Base-by-base conservation (phyloP, 2,113 vertebrate genomes). In the Syrmaticus mikado region DNA sequence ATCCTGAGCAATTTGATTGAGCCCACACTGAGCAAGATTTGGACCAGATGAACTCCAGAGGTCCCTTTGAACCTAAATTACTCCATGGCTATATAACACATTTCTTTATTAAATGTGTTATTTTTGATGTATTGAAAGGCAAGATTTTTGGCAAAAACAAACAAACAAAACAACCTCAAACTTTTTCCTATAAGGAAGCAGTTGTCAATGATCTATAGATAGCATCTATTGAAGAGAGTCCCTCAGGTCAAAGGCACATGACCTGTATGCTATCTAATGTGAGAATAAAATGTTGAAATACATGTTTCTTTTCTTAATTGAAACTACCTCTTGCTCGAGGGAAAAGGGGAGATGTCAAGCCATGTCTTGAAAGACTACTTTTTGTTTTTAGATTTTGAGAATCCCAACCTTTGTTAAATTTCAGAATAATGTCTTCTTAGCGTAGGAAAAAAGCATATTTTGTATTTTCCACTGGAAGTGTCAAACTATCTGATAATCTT, bases 401-500 rank as follows among this genome's bases (percentile, higher is more conserved):
- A n/a, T n/a, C 46, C 13, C 8, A 25, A 8, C 41, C 12, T 62
- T 73, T n/a, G 40, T 41, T 82, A 76, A 58, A 40, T 82, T 85
- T 87, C 71, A 85, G 50, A 89, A 55, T 46, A 62, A 10, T 20
- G 64, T 19, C 68, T 38, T 84, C 43, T 20, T 77, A n/a, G 4
- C 36, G 12, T 24, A 48, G 0, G 1, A 62, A 32, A 53, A 17
- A 30, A 66, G 13, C 20, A 64, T 78, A 5, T 71, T 81, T 72
- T 53, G 5, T 46, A 67, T 87, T 96, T 94, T 45, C 25, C 20
- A 61, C 5, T 72, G 43, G 21, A 58, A 76, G 28, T 64, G n/a
- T 74, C 48, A 58, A 90, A 95, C 67, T 46, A 53, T n/a, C 38
- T 94, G 55, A 50, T 27, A 5, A 89, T 46, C 7, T 76, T 95